A percentile compares a stretch with the other conserved stretches of the same genome.
Evolutionary conservation across 2,797 vertebrate genomes (phyloP).

Genomic region (Perdix hodgsoniae): DNA sequence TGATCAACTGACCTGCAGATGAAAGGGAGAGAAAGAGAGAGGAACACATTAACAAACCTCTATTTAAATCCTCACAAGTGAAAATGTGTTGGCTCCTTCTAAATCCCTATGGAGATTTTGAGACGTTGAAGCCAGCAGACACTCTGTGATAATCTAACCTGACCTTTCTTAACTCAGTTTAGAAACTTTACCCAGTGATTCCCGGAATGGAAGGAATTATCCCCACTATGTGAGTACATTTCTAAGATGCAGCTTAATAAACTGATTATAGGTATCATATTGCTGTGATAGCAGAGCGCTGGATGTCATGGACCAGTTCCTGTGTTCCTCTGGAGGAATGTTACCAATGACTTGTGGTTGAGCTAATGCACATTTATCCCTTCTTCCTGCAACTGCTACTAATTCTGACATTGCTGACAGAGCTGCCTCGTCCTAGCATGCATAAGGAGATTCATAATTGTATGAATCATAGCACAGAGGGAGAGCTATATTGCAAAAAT

Average conservation of each 20-base stretch:
- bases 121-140: constrained; percentile 49
- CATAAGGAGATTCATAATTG: not conserved
- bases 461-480: not conserved
- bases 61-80: constrained; percentile 61
- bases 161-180: constrained; percentile 65
- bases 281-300: constrained; percentile 31
- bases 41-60: not conserved
- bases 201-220: constrained; percentile 66
- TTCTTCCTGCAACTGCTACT: constrained; percentile 57
- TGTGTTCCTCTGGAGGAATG: constrained; percentile 43
- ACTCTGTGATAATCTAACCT: constrained; percentile 53
- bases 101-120: constrained; percentile 63
- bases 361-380: constrained; percentile 32
- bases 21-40: not conserved
- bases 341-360: constrained; percentile 37
- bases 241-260: constrained; percentile 70
- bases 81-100: constrained; percentile 72
- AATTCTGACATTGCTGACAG: constrained; percentile 52
- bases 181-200: constrained; percentile 62
- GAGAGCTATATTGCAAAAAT: not conserved
- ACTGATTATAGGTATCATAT: constrained; percentile 69
- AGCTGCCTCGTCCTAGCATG: not conserved
- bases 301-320: constrained; percentile 51
- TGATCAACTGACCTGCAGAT: not conserved
- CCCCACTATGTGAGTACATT: constrained; percentile 70